Evolutionary conservation across 2,888 invertebrate species (phyloP).

Genomic region (Drosophila mulleri): DNA sequence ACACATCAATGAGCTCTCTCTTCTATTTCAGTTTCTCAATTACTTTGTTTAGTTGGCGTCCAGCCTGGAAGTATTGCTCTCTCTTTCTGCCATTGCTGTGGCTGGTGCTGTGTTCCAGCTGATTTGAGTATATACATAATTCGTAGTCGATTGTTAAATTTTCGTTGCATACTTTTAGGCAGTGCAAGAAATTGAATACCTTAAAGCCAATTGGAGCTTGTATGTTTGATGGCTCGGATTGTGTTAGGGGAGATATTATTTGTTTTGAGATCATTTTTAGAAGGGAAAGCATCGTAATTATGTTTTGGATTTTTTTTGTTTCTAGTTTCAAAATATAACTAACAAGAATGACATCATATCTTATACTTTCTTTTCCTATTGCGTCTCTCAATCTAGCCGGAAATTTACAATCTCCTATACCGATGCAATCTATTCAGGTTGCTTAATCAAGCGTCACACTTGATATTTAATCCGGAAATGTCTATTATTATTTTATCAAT

Average conservation of each 20-base stretch:
- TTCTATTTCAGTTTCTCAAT: constrained; percentile 1
- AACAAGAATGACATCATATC: too few relatives aligned
- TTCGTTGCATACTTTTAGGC: constrained; percentile 24
- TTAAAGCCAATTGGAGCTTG: not conserved
- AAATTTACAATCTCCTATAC: not conserved
- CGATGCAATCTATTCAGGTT: not conserved
- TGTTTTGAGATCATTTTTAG: not conserved
- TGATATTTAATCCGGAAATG: not conserved
- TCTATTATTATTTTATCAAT: not conserved
- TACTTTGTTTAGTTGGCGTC: not conserved
- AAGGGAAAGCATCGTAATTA: too few relatives aligned
- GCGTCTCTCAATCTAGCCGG: not conserved
- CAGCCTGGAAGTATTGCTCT: constrained; percentile 13
- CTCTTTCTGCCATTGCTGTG: constrained; percentile 1
- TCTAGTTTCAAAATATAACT: too few relatives aligned
- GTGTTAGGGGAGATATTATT: not conserved
- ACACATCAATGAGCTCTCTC: constrained; percentile 11
- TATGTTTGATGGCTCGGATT: not conserved
- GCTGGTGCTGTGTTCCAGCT: constrained; percentile 9
- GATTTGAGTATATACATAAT: not conserved
- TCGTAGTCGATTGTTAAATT: not conserved
- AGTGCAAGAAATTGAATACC: rapidly evolving
- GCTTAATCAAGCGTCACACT: not conserved
- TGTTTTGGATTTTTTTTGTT: too few relatives aligned
- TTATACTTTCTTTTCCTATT: not conserved